A percentile compares a stretch with the other conserved stretches of the same genome.
Evolutionary conservation across 2,113 vertebrate species (phyloP).

Genomic region (Sylvicapra grimmia): DNA sequence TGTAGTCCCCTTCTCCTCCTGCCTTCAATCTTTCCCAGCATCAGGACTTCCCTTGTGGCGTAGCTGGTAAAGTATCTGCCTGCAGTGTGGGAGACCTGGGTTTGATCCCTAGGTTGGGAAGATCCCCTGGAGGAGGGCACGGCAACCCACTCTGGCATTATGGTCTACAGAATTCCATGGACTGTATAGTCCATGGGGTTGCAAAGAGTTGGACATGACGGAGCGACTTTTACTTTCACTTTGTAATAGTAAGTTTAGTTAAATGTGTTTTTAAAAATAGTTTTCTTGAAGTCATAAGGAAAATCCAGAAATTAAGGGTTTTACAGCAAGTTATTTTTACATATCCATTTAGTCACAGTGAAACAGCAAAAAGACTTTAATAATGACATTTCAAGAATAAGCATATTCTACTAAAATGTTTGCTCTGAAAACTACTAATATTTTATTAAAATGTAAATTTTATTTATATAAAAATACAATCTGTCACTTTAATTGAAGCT

Average conservation of each 20-base stretch:
- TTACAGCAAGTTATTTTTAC: background rate
- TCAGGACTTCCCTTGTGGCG: background rate
- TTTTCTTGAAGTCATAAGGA: background rate
- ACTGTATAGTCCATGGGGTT: background rate
- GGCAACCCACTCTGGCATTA: background rate
- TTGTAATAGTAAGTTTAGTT: background rate
- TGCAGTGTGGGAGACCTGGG: background rate
- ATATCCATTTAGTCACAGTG: background rate
- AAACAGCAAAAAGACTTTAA: background rate
- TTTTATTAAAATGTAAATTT: background rate
- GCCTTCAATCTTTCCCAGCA: background rate
- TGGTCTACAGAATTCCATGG: background rate
- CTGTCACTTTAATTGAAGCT: background rate
- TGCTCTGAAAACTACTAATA: background rate
- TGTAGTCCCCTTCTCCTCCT: background rate
- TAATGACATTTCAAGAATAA: background rate
- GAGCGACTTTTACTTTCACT: background rate
- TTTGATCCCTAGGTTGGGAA: background rate
- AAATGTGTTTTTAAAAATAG: background rate
- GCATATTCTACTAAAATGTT: background rate
- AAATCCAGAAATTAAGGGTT: conserved; percentile 3
- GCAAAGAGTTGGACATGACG: background rate
- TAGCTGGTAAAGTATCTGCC: background rate
- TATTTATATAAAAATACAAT: background rate
- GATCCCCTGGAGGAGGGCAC: background rate